Conservation (phyloP, 2,113 vertebrate species). For the Psittacus erithacus region DNA sequence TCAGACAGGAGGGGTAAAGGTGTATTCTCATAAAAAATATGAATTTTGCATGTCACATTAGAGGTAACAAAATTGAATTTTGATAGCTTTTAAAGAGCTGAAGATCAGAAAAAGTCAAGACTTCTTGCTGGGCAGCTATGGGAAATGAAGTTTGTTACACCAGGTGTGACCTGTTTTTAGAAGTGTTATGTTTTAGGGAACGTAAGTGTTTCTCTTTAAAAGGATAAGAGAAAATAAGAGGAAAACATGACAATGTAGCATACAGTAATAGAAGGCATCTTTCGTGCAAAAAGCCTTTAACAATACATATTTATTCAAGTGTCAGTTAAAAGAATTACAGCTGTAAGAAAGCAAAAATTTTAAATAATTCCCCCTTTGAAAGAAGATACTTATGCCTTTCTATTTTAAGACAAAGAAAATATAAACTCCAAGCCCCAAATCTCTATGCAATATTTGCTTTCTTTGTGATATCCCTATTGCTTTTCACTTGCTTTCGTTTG, state of each 20-base stretch:
- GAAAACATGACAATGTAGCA: neutral
- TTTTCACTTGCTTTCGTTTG: neutral
- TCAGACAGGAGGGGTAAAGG: neutral
- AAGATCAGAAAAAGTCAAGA: neutral
- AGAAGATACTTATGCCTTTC: neutral
- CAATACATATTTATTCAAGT: slow-evolving; percentile 26
- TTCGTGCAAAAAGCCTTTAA: slow-evolving; percentile 12
- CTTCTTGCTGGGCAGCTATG: neutral
- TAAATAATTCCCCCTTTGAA: neutral
- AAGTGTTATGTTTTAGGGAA: neutral
- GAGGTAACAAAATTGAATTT: neutral
- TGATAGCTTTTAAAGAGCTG: neutral
- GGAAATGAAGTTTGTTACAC: neutral
- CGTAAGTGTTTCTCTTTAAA: neutral
- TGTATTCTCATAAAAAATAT: neutral
- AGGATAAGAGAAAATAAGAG: neutral
- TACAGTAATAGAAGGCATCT: neutral
- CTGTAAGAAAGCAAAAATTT: slow-evolving; percentile 22
- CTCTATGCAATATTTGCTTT: neutral
- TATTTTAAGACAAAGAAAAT: slow-evolving; percentile 43
- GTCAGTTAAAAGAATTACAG: slow-evolving; percentile 34
- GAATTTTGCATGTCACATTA: neutral
- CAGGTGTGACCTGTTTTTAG: neutral
- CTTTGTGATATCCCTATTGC: neutral
- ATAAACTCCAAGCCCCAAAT: neutral